Base-by-base conservation (phyloP, 2,113 vertebrate species). In the Toxostoma redivivum region DNA sequence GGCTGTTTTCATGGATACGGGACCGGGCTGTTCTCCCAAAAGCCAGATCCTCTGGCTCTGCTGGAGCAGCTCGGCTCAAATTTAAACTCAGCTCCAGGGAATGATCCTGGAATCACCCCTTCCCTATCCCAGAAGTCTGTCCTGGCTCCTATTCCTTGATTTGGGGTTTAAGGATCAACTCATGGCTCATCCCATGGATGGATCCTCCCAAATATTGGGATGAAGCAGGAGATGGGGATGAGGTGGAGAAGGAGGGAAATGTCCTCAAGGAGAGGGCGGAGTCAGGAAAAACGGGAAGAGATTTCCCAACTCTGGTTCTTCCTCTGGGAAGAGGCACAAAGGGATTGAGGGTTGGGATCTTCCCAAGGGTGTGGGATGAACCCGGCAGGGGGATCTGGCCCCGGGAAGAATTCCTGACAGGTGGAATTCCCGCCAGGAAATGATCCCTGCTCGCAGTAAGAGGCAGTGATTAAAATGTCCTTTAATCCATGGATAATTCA, bases 401-500 rank as follows among this genome's bases (percentile, higher is more conserved):
- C 11, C 2, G 25, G 50, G 30, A 20, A 35, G 28, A 24, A 44
- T 23, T n/a, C 42, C 72, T 9, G 28, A 4, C 0, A 0, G 25
- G 15, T 1, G 3, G 25, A 23, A 87, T 82, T 77, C 67, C 79
- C 35, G 14, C 44, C 16, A 17, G 69, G 76, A n/a, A 76, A 31
- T 0, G 65, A 71, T 47, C 56, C 22, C 0, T 10, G 54, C 45
- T 70, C 12, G 42, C 78, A 58, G 81, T 10, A 11, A 27, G 35
- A 42, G n/a, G 40, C 50, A 30, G 70, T 14, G 76, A 78, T 88
- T 88, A 45, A 35, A 74, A 44, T 28, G 35, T 47, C 51, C n/a
- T 44, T 76, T 62, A 38, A 51, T 20, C 42, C 15, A 35, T 94
- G 80, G 96, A 97, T 96, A 96, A 96, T 97, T 89, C 79, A n/a